A percentile compares a stretch with the other conserved stretches of the same genome.
phyloP scores from a whole-genome alignment of 2,888 invertebrate genomes.

The Hydriomena furcata region DNA sequence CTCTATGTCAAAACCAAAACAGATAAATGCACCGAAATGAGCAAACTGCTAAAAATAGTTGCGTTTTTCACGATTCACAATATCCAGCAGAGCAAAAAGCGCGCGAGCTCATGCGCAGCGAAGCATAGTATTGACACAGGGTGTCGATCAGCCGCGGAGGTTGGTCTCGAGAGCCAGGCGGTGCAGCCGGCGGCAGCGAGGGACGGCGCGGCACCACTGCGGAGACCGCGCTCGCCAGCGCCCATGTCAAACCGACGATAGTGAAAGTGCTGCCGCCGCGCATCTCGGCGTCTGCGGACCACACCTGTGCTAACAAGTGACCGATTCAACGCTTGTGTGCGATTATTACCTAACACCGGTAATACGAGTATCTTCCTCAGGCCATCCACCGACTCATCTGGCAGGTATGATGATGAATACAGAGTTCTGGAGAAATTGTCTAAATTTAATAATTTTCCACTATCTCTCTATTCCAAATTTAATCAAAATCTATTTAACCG shows the following conservation, averaged over 20 bases:
- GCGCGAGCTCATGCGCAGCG: slow-evolving; percentile 59
- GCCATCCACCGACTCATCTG: slow-evolving; percentile 9
- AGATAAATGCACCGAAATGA: slow-evolving; percentile 28
- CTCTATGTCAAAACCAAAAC: slow-evolving; percentile 2
- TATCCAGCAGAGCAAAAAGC: slow-evolving; percentile 62
- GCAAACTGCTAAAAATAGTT: slow-evolving; percentile 56
- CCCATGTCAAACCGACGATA: slow-evolving; percentile 62
- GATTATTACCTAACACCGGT: slow-evolving; percentile 48
- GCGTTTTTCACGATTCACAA: slow-evolving; percentile 60
- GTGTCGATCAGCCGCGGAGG: slow-evolving; percentile 53
- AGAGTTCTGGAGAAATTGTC: background rate
- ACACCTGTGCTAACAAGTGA: slow-evolving; percentile 63
- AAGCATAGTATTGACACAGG: slow-evolving; percentile 64
- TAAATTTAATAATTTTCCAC: no score
- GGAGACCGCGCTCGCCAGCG: slow-evolving; percentile 38
- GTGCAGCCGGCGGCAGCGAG: slow-evolving; percentile 62
- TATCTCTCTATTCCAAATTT: no score
- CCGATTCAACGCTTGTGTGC: slow-evolving; percentile 49
- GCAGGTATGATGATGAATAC: background rate
- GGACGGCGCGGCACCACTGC: slow-evolving; percentile 73
- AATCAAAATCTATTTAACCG: no score
- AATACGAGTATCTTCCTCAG: slow-evolving; percentile 46
- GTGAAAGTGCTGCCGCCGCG: slow-evolving; percentile 75
- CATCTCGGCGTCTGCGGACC: slow-evolving; percentile 60
- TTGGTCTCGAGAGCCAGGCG: slow-evolving; percentile 21